Evolutionary conservation across 2,797 vertebrate species (phyloP).

Genomic region (Microctenopoma steveboyesi): DNA sequence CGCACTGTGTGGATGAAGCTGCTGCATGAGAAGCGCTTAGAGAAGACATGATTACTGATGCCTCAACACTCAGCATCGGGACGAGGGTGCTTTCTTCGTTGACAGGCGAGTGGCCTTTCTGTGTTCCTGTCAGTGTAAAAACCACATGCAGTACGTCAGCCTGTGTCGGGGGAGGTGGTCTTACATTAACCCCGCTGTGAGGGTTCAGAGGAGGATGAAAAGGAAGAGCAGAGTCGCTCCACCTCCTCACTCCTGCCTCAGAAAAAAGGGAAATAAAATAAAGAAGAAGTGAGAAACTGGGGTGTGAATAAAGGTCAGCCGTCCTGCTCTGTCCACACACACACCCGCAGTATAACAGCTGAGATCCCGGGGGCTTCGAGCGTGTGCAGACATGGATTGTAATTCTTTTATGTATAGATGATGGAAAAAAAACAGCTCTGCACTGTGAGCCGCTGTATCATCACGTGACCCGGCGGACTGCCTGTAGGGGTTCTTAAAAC

Average conservation of each 20-base stretch:
- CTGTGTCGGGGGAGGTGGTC: constrained; percentile 53
- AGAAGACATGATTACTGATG: constrained; percentile 38
- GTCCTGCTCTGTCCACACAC: constrained; percentile 32
- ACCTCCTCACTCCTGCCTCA: constrained; percentile 51
- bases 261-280: constrained; percentile 15
- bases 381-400: constrained; percentile 28
- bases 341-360: constrained; percentile 8
- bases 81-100: constrained; percentile 1
- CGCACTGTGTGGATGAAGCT: constrained; percentile 22
- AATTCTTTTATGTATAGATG: background rate
- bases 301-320: constrained; percentile 73
- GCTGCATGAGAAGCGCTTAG: constrained; percentile 38
- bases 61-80: background rate
- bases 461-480: constrained; percentile 29
- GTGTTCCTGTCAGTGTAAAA: background rate
- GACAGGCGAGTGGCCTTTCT: background rate
- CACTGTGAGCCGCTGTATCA: background rate
- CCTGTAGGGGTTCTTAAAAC: constrained; percentile 42
- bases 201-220: constrained; percentile 65
- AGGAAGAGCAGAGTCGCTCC: constrained; percentile 49
- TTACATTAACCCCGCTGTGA: constrained; percentile 74
- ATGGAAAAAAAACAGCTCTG: constrained; percentile 14
- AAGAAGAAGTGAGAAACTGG: constrained; percentile 27
- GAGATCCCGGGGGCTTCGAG: constrained; percentile 23
- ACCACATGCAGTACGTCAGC: background rate